Conservation (phyloP, 2,113 vertebrate genomes). For the Dromas ardeola region DNA sequence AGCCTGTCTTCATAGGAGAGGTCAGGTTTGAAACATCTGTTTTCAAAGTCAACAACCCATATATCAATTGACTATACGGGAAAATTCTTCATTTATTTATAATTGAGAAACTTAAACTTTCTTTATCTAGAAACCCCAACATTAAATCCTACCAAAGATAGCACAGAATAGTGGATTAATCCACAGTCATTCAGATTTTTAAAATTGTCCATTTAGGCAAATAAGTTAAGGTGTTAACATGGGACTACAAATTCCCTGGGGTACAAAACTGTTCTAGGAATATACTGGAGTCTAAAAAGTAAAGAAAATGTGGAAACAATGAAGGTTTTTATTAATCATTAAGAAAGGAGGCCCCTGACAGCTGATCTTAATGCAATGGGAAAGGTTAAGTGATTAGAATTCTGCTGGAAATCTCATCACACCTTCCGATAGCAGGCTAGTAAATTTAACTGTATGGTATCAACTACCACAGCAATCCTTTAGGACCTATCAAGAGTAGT, state of each 20-base stretch:
- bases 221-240: not conserved
- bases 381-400: constrained; percentile 42
- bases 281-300: not conserved
- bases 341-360: not conserved
- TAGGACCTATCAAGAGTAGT: not conserved
- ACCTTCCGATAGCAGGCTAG: not conserved
- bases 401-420: not conserved
- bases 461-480: not conserved
- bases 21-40: not conserved
- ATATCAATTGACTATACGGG: not conserved
- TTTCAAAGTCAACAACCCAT: not conserved
- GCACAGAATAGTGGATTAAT: not conserved
- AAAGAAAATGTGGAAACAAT: not conserved
- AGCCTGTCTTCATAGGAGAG: not conserved
- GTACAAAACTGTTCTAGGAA: not conserved
- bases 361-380: constrained; percentile 6
- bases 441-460: constrained; percentile 13
- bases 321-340: not conserved
- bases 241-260: not conserved
- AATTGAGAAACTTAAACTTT: not conserved
- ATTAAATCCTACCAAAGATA: not conserved
- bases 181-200: not conserved
- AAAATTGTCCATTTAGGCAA: not conserved
- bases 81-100: not conserved
- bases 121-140: not conserved